These are phyloP conservation scores for Drosophila tripunctata DNA, from an alignment of 2,888 invertebrate genomes.

Conservation along the genomic window DNA sequence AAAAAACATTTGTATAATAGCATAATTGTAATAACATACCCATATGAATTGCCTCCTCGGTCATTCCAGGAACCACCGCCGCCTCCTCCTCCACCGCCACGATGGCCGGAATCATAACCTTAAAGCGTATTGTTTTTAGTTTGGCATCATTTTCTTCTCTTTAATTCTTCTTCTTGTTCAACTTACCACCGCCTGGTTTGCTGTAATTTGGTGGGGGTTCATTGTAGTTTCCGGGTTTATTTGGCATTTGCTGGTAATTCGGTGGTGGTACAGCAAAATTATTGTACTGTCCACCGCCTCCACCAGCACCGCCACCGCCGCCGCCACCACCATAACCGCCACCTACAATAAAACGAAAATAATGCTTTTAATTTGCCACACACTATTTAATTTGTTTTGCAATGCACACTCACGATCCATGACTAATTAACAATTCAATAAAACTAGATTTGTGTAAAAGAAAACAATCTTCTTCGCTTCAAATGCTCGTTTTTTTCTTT, in stretches of 20 bases:
- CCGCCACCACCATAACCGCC: conserved; percentile 68
- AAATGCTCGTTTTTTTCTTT: conserved; percentile 5
- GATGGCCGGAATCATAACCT: conserved; percentile 81
- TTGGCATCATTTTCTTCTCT: neutral
- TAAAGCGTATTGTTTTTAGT: conserved; percentile 48
- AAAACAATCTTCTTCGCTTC: conserved; percentile 2
- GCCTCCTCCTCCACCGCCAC: conserved; percentile 75
- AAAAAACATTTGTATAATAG: conserved; percentile 1
- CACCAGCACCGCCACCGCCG: conserved; percentile 62
- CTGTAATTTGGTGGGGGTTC: conserved; percentile 83
- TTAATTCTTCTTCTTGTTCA: neutral
- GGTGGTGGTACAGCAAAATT: conserved; percentile 84
- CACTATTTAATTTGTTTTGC: neutral
- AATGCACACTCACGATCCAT: conserved; percentile 78
- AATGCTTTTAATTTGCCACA: conserved; percentile 3
- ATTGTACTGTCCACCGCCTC: conserved; percentile 78
- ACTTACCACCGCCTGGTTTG: conserved; percentile 79
- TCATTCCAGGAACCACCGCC: conserved; percentile 78
- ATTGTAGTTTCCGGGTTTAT: conserved; percentile 81
- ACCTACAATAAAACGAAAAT: conserved; percentile 60
- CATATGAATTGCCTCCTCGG: conserved; percentile 78
- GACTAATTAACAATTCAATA: conserved; percentile 7
- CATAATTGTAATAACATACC: conserved; percentile 78
- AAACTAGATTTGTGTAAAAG: conserved; percentile 14
- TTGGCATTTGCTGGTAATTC: conserved; percentile 81